Evolutionary conservation across 2,113 vertebrate genomes (phyloP), one percentile per base, ranked within the genome.

Genomic region (Ellobius talpinus): DNA sequence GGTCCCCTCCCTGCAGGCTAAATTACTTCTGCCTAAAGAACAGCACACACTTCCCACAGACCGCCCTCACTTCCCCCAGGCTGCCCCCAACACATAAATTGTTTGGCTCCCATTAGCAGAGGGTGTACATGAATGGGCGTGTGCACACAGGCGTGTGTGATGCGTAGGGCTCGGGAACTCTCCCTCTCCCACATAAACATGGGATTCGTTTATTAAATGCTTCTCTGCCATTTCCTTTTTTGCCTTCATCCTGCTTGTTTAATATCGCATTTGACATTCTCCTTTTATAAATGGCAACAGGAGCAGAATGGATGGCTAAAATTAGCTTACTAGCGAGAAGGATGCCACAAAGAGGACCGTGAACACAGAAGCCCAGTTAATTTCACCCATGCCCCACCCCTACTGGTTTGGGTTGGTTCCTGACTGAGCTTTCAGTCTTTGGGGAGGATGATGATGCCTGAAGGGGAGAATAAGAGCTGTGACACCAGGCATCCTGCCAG

Each of bases 231-330:
- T 98, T 98, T 98, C 98, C 98, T 97, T 97, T 97, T 98, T 94
- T 89, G 77, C 98, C 98, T 97, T 97, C 98, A 96, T 94, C 58
- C 96, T 23, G 96, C 98, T 98, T 97, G 93, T 98, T 98, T 98
- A 98, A 98, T 97, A 97, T 97, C 96, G 97, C 98, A 97, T 96
- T 97, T 99, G 98, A 98, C 98, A 98, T 98, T 98, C 98, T 97
- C 97, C 98, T 98, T 98, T 98, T 98, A 98, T 78, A 97, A 99
- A 98, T 98, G 98, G 98, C 97, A 98, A 98, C 98, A 98, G 98
- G 97, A 98, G 98, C 98, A 98, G 98, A 98, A 98, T 91, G 97
- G 96, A 96, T 79, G 78, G 98, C 98, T 99, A 99, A 98, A 99
- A 99, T 99, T 99, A 99, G 97, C 97, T 97, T 96, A 98, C 92